Evolutionary conservation across 2,888 invertebrate species (phyloP).

Genomic region (Parapristionchus giblindavisi): DNA sequence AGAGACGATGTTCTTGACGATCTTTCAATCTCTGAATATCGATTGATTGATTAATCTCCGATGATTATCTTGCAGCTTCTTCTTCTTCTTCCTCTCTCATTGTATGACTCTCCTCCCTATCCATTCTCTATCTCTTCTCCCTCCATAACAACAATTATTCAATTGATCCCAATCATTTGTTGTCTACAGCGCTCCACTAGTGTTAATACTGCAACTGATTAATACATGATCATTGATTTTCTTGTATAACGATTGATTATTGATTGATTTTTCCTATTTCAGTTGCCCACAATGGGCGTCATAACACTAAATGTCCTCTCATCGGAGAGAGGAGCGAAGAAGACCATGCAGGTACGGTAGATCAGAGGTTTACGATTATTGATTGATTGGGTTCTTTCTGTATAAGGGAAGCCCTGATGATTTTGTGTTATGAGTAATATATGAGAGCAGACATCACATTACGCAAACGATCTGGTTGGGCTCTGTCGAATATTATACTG

Average conservation of each 20-base stretch:
- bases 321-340: constrained; percentile 78
- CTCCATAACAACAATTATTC: neutral
- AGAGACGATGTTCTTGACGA: no score
- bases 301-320: constrained; percentile 74
- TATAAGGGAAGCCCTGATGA: neutral
- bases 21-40: no score
- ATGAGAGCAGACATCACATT: no score
- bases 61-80: no score
- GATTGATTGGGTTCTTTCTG: neutral
- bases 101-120: neutral
- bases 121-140: neutral
- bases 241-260: no score
- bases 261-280: no score
- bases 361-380: neutral
- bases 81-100: no score
- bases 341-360: constrained; percentile 80
- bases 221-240: neutral
- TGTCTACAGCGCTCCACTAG: neutral
- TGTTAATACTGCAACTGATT: neutral
- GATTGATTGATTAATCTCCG: no score
- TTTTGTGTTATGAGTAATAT: neutral
- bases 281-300: constrained; percentile 69
- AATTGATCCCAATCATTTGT: neutral
- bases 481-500: no score
- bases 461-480: no score